Conservation (phyloP, 2,113 vertebrate species). For the Numenius arquata region DNA sequence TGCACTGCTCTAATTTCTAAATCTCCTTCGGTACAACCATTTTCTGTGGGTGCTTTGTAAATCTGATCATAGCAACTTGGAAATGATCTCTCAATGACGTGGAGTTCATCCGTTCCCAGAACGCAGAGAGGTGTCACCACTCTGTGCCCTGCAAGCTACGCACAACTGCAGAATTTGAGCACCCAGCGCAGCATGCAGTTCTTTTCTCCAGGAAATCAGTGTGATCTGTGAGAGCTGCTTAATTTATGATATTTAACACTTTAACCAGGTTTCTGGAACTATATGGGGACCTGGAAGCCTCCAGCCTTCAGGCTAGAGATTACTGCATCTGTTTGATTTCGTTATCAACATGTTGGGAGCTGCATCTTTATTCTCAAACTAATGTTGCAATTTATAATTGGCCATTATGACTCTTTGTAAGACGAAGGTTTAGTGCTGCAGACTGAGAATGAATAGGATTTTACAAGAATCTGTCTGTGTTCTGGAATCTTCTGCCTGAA, state of each 20-base stretch:
- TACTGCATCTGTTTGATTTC: not conserved
- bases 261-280: not conserved
- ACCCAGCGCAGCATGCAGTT: not conserved
- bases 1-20: not conserved
- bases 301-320: not conserved
- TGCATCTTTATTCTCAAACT: not conserved
- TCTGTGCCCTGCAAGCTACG: not conserved
- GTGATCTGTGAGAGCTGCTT: not conserved
- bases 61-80: not conserved
- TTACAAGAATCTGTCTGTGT: not conserved
- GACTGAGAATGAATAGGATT: not conserved
- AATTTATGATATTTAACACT: not conserved
- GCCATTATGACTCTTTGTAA: not conserved
- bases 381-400: not conserved
- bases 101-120: not conserved
- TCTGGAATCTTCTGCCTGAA: not conserved
- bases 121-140: not conserved
- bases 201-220: not conserved
- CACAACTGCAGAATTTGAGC: not conserved
- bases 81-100: not conserved
- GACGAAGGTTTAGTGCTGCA: not conserved
- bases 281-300: not conserved
- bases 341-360: not conserved
- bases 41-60: not conserved
- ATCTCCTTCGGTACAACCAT: fast-evolving